A percentile compares a stretch with the other conserved stretches of the same genome.
phyloP scores from a whole-genome alignment of 2,888 invertebrate genomes.

The Eristalinus aeneus region DNA sequence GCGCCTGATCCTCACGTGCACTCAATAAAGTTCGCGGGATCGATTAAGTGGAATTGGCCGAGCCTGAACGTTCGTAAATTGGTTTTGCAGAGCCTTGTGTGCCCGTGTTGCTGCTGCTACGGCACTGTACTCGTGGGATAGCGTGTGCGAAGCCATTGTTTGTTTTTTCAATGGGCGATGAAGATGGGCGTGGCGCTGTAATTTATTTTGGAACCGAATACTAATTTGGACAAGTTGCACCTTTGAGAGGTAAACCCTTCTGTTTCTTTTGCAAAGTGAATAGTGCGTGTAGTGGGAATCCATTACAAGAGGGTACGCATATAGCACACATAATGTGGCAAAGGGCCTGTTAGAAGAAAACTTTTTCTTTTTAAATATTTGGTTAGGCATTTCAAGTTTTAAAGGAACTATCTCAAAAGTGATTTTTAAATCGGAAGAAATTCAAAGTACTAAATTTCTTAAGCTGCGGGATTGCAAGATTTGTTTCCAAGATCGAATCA shows the following conservation, averaged over 20 bases:
- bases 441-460: too few species aligned
- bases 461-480: too few species aligned
- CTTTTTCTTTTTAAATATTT: too few species aligned
- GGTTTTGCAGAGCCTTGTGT: background rate
- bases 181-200: constrained; percentile 59
- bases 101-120: background rate
- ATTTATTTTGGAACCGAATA: constrained; percentile 58
- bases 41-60: constrained; percentile 65
- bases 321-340: too few species aligned
- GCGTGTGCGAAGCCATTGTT: constrained; percentile 62
- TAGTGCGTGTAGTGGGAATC: background rate
- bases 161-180: constrained; percentile 62
- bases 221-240: constrained; percentile 44
- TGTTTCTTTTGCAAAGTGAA: constrained; percentile 42
- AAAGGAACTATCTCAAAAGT: too few species aligned
- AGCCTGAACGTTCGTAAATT: constrained; percentile 21
- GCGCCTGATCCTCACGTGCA: constrained; percentile 64
- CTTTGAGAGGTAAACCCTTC: constrained; percentile 24
- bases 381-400: too few species aligned
- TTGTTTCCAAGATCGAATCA: too few species aligned
- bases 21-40: constrained; percentile 68
- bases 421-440: too few species aligned
- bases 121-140: constrained; percentile 4
- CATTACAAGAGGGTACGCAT: too few species aligned
- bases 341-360: too few species aligned